Conservation (phyloP, 2,888 invertebrate genomes). For the Hermodice carunculata region DNA sequence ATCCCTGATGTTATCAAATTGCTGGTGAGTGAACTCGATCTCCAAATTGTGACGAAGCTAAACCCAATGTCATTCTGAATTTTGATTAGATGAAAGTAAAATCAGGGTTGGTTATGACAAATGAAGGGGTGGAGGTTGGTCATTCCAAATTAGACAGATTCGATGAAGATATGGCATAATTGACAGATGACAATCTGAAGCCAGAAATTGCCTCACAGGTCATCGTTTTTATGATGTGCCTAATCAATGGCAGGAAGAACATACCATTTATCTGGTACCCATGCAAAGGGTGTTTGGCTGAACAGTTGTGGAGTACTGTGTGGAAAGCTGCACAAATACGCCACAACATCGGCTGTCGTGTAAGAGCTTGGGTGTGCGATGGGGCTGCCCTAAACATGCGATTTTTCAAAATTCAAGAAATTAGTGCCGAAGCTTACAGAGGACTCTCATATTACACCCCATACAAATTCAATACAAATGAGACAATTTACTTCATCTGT, state of each 20-base stretch:
- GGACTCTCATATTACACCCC: not conserved
- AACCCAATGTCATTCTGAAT: not conserved
- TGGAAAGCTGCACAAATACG: not conserved
- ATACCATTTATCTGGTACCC: constrained; percentile 4
- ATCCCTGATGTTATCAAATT: constrained; percentile 1
- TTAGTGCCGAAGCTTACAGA: not conserved
- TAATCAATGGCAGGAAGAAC: not conserved
- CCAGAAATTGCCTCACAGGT: not conserved
- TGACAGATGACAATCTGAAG: not conserved
- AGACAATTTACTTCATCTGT: constrained; percentile 9
- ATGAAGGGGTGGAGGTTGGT: constrained; percentile 3
- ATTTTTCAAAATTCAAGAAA: constrained; percentile 4
- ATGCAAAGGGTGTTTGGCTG: not conserved
- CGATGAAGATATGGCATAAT: not conserved
- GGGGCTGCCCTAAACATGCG: constrained; percentile 4
- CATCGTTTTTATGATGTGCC: constrained; percentile 9
- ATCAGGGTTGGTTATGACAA: not conserved
- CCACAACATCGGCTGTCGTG: not conserved
- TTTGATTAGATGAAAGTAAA: constrained; percentile 13
- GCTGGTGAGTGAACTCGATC: not conserved
- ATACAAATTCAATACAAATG: not conserved
- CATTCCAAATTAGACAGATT: not conserved
- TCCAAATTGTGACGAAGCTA: not conserved
- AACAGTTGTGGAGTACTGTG: not conserved
- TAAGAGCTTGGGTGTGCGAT: constrained; percentile 1